Percentiles rank a stretch among this genome's conserved stretches.
phyloP scores from a whole-genome alignment of 53 echinoderm and acorn worm genomes.

The Antedon mediterranea region DNA sequence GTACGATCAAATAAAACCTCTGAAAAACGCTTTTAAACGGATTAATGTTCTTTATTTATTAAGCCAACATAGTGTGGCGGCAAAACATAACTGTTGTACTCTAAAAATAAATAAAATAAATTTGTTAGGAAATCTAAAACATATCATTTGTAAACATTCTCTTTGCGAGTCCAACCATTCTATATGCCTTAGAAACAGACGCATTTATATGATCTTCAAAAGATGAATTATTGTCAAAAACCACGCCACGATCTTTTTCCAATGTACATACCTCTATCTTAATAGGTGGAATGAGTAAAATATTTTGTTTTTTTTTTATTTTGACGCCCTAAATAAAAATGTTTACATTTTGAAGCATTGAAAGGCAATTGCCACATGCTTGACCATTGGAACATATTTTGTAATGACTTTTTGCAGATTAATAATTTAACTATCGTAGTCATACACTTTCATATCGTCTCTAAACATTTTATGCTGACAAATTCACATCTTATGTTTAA shows the following conservation, averaged over 20 bases:
- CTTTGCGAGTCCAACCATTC: not conserved
- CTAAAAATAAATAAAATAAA: not conserved
- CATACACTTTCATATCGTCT: slow-evolving; percentile 4
- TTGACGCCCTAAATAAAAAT: not conserved
- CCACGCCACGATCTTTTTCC: slow-evolving; percentile 1
- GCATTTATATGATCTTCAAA: not conserved
- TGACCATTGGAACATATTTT: no score
- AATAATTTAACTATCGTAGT: no score
- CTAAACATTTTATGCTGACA: slow-evolving; percentile 8
- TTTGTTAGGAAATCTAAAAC: not conserved
- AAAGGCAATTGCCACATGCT: slow-evolving; percentile 6
- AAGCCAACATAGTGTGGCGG: not conserved
- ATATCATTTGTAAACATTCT: not conserved
- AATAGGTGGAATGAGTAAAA: not conserved
- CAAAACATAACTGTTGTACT: not conserved
- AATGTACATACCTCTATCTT: not conserved
- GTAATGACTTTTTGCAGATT: no score
- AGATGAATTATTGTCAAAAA: not conserved
- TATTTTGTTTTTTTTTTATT: not conserved
- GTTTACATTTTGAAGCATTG: not conserved
- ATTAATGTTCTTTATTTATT: not conserved
- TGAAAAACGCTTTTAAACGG: not conserved
- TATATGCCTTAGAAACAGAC: not conserved
- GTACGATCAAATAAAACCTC: not conserved
- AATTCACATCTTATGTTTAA: no score